These are phyloP conservation scores for Ooceraea biroi DNA, from an alignment of 1,140 invertebrate genomes.

Conservation along the genomic window DNA sequence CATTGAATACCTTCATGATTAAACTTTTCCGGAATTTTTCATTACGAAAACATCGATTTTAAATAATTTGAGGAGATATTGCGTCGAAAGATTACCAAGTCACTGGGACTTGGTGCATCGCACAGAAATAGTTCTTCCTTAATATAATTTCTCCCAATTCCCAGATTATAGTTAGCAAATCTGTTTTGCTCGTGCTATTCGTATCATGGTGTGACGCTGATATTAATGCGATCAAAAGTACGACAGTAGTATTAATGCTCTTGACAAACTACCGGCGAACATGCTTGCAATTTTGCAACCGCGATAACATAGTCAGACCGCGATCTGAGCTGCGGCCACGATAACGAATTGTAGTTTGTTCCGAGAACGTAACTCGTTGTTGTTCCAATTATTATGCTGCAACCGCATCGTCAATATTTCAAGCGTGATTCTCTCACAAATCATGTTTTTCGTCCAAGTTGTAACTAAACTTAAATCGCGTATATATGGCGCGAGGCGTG, in stretches of 20 bases:
- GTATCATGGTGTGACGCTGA: constrained; percentile 27
- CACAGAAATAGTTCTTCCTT: constrained; percentile 1
- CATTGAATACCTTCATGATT: not conserved
- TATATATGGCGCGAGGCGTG: constrained; percentile 5
- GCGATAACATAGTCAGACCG: constrained; percentile 49
- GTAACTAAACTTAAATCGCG: constrained; percentile 32
- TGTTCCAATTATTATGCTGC: constrained; percentile 50
- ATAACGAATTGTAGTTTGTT: constrained; percentile 57
- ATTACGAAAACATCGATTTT: constrained; percentile 4
- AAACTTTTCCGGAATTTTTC: not conserved
- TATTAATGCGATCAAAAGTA: constrained; percentile 59
- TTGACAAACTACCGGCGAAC: constrained; percentile 39
- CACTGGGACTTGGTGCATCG: not conserved
- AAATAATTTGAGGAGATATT: constrained; percentile 10
- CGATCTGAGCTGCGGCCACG: constrained; percentile 45
- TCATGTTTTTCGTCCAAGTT: constrained; percentile 43
- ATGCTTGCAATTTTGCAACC: constrained; percentile 44
- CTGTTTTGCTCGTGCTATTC: constrained; percentile 25
- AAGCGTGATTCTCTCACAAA: constrained; percentile 10
- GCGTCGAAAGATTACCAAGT: not conserved
- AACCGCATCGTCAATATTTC: constrained; percentile 53
- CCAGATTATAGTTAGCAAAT: not conserved
- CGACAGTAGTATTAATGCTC: constrained; percentile 28
- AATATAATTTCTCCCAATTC: constrained; percentile 27
- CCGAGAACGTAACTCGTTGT: constrained; percentile 44